Evolutionary conservation across 2,888 invertebrate genomes (phyloP).

Genomic region (Agrochola litura): DNA sequence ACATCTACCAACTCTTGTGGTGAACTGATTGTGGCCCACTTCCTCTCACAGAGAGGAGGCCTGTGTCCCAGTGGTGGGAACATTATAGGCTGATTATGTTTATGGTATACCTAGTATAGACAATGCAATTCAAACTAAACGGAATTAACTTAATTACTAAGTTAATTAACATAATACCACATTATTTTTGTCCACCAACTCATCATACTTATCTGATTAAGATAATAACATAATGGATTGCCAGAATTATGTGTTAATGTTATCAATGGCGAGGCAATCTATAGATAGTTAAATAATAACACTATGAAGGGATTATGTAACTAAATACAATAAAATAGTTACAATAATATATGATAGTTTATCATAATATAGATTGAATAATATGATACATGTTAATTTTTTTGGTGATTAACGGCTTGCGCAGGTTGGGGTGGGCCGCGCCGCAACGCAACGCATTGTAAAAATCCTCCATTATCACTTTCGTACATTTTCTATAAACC

Average conservation of each 20-base stretch:
- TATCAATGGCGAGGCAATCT: constrained; percentile 25
- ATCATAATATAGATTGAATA: constrained; percentile 6
- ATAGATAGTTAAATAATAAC: constrained; percentile 37
- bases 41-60: too few relatives aligned
- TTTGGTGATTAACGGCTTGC: background rate
- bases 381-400: background rate
- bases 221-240: constrained; percentile 46
- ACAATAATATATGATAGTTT: constrained; percentile 11
- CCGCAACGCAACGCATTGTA: background rate
- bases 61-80: too few relatives aligned
- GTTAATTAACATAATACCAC: constrained; percentile 34
- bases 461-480: background rate
- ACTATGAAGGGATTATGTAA: constrained; percentile 24
- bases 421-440: too few relatives aligned
- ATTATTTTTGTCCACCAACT: constrained; percentile 27
- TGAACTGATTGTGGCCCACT: too few relatives aligned
- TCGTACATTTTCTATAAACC: background rate
- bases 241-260: constrained; percentile 31
- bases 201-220: constrained; percentile 36
- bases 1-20: too few relatives aligned
- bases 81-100: too few relatives aligned
- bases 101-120: background rate
- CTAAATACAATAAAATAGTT: constrained; percentile 9
- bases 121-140: background rate
- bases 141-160: constrained; percentile 19